Evolutionary conservation across 1,140 invertebrate genomes (phyloP), one percentile per base, ranked within the genome.

Genomic region (Idris sp.): DNA sequence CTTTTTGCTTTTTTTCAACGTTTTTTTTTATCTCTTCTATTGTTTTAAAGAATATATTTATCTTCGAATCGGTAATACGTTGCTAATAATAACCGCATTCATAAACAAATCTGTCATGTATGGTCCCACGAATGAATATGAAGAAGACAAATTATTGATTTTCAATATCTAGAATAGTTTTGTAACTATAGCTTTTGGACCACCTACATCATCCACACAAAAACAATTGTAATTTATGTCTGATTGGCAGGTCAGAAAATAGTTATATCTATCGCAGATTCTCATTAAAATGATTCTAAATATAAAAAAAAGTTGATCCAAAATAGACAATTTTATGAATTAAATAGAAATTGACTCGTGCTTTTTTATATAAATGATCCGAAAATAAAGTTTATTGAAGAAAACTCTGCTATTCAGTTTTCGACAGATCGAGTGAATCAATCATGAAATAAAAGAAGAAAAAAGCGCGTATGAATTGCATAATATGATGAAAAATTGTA

Each of bases 111-210:
- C 44, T 35, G 35, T 26, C 25, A 33, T 3, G 16, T 22, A 22
- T n/a, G 10, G 28, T 43, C 53, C 14, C 38, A 25, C 53, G 4
- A 6, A 15, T 56, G 26, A 41, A 22, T 25, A 18, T 43, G 40
- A 16, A 28, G 8, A 13, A 35, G 30, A 35, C 18, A 59, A 46
- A 59, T 59, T 36, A 59, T 59, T 48, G 56, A 46, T 59, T 38
- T 36, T 59, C 43, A 48, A 48, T 46, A 46, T 59, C 36, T 11
- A 38, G 33, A 36, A 9, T 38, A 38, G 56, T 59, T 59, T 28
- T 59, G 16, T 59, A 58, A 48, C 44, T 33, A 43, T 16, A 62
- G 46, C 18, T 14, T 4, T 18, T 28, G 25, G 1, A 44, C 10
- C 26, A n/a, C n/a, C n/a, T n/a, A n/a, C 40, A 48, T 38, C 31